phyloP scores from a whole-genome alignment of 2,888 invertebrate genomes.

The Papilio demoleus region DNA sequence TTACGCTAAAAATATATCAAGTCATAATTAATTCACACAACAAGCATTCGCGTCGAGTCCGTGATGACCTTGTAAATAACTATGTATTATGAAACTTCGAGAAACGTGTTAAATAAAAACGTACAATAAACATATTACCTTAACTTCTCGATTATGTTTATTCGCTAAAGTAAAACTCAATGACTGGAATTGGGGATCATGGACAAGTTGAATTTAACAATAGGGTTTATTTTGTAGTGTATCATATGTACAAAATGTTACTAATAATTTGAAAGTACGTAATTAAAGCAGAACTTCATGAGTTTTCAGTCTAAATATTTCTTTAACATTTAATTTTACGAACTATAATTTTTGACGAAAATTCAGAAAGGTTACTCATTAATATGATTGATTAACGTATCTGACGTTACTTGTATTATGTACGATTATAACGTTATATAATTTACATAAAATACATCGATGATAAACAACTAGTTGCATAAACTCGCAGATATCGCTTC shows the following conservation, averaged over 20 bases:
- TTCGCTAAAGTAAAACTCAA: conserved; percentile 23
- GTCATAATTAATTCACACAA: conserved; percentile 31
- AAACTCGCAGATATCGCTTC: conserved; percentile 19
- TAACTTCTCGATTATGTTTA: conserved; percentile 17
- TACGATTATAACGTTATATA: background rate
- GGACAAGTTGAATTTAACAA: conserved; percentile 4
- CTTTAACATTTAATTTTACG: too few species aligned
- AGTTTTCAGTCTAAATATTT: too few species aligned
- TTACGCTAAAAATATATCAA: conserved; percentile 24
- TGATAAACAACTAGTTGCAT: conserved; percentile 17
- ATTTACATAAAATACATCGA: background rate
- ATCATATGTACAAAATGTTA: background rate
- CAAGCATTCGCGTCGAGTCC: conserved; percentile 12
- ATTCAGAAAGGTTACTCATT: too few species aligned
- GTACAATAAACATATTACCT: conserved; percentile 20
- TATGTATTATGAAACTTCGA: conserved; percentile 28
- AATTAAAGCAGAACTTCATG: too few species aligned
- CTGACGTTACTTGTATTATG: background rate
- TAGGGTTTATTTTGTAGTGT: background rate
- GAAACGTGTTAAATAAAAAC: conserved; percentile 37
- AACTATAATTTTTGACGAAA: too few species aligned
- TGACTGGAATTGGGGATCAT: conserved; percentile 17
- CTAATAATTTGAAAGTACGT: background rate
- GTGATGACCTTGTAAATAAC: conserved; percentile 34
- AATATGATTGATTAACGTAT: too few species aligned